A percentile compares a stretch with the other conserved stretches of the same genome.
Conservation (phyloP, 2,113 vertebrate species). For the Motacilla tschutschensis region DNA sequence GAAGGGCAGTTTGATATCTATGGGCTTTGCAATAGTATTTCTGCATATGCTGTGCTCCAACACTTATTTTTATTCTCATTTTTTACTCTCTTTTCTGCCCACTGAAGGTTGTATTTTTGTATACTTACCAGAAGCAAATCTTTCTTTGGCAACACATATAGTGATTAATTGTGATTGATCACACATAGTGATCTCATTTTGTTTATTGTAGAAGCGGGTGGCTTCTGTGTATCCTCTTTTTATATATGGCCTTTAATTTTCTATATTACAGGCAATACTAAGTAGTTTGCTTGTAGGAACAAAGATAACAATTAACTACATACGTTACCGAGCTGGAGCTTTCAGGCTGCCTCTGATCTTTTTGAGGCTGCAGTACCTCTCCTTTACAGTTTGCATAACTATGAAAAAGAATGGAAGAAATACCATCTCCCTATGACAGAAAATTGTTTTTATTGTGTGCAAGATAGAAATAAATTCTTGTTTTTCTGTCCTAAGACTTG, state of each 20-base stretch:
- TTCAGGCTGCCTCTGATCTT: background rate
- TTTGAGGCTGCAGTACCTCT: background rate
- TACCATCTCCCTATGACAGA: background rate
- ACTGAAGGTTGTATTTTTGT: conserved; percentile 39
- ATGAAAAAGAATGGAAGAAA: background rate
- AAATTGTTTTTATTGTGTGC: background rate
- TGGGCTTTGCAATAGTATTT: background rate
- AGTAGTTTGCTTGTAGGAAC: background rate
- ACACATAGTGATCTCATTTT: background rate
- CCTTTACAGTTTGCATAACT: background rate
- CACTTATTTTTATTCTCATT: background rate
- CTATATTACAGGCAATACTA: background rate
- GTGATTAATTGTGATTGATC: background rate
- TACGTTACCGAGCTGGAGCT: background rate
- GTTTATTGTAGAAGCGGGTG: background rate
- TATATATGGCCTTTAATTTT: conserved; percentile 28
- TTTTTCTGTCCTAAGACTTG: background rate
- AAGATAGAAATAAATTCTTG: background rate
- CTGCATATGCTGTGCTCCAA: background rate
- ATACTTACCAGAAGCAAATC: conserved; percentile 12
- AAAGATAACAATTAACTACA: conserved; percentile 10
- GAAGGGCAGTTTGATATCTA: background rate
- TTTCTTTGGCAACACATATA: background rate
- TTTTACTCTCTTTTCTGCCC: conserved; percentile 2
- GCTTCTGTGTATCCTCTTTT: background rate